These are phyloP conservation scores for Dissostichus mawsoni DNA, from an alignment of 2,113 vertebrate species.

Conservation along the genomic window DNA sequence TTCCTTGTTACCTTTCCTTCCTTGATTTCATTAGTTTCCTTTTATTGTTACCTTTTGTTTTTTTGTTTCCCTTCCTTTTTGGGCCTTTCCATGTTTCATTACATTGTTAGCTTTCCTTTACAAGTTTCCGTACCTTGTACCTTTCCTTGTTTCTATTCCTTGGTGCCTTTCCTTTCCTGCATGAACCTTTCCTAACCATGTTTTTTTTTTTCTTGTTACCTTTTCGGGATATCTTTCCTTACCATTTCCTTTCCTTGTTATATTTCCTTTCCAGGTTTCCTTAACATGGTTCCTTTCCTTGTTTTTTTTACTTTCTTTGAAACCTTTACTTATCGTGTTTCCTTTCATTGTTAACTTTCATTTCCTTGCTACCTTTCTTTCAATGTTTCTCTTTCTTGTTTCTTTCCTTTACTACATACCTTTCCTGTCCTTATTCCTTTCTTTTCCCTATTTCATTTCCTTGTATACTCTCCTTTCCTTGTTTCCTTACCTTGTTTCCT, in stretches of 20 bases:
- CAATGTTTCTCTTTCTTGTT: background rate
- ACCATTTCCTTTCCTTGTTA: background rate
- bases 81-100: background rate
- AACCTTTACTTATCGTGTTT: too few relatives aligned
- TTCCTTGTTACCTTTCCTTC: background rate
- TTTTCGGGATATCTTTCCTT: background rate
- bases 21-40: background rate
- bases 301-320: too few relatives aligned
- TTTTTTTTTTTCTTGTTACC: background rate
- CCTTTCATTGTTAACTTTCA: too few relatives aligned
- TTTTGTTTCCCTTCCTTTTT: background rate
- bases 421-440: background rate
- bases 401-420: background rate
- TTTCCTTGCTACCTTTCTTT: too few relatives aligned
- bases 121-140: too few relatives aligned
- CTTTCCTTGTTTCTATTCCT: too few relatives aligned
- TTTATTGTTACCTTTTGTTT: background rate
- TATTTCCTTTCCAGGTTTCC: background rate
- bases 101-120: too few relatives aligned
- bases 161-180: background rate
- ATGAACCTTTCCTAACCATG: too few relatives aligned
- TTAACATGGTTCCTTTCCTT: too few relatives aligned
- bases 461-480: too few relatives aligned
- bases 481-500: background rate
- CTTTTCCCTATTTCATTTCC: background rate